phyloP scores from a whole-genome alignment of 2,113 vertebrate species.

The Fregata magnificens region DNA sequence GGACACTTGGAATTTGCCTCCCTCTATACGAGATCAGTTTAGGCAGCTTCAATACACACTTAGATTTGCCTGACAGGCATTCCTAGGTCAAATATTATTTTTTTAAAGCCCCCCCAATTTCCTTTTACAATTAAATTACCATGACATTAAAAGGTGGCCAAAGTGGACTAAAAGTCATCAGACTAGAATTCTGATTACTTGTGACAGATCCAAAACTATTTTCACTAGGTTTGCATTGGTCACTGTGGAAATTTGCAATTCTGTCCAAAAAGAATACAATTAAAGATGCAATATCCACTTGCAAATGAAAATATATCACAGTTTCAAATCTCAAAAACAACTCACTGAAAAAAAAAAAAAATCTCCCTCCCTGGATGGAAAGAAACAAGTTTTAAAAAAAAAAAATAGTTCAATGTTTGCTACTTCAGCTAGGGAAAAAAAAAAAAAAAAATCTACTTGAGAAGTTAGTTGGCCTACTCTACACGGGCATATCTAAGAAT shows the following conservation, averaged over 20 bases:
- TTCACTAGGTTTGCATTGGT: constrained; percentile 33
- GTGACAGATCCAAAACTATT: constrained; percentile 57
- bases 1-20: neutral
- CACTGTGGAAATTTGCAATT: constrained; percentile 56
- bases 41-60: neutral
- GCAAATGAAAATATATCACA: constrained; percentile 47
- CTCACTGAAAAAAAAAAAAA: neutral
- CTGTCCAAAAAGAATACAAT: constrained; percentile 61
- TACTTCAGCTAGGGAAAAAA: neutral
- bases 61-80: neutral
- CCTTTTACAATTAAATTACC: constrained; percentile 36
- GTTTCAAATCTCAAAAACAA: constrained; percentile 50
- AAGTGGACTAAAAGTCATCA: constrained; percentile 20
- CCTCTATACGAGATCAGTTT: neutral
- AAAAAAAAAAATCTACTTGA: neutral
- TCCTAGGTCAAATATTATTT: neutral
- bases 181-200: constrained; percentile 25
- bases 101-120: neutral
- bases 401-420: neutral
- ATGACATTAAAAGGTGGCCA: neutral
- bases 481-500: neutral
- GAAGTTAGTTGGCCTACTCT: neutral
- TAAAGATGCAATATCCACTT: constrained; percentile 51
- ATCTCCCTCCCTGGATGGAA: neutral
- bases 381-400: neutral